Base-by-base conservation (phyloP, 2,113 vertebrate genomes). In the Canis aureus region DNA sequence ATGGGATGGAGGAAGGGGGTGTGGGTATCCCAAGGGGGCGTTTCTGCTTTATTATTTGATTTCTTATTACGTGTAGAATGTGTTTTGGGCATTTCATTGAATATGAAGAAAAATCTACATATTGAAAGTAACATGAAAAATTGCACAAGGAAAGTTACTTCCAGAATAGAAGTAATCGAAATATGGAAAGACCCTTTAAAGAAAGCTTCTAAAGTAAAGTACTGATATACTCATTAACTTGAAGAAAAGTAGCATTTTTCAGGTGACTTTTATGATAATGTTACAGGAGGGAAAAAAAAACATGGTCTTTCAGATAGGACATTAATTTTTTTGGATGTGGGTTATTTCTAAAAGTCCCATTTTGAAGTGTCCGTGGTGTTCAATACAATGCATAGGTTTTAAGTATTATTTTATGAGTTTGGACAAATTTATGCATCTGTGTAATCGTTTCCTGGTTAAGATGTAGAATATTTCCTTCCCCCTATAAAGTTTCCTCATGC, bases 51-150 rank as follows among this genome's bases (percentile, higher is more conserved):
- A 43, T 43, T 71, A 84, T 89, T 84, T 84, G 25, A 83, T 74
- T 92, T 92, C 32, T 60, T 80, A 29, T 35, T 83, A 62, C 11
- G 85, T 51, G 5, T 89, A 60, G 23, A 85, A 38, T 93, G 20
- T 91, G 5, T 55, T 96, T 97, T 93, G 38, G 49, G 32, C 89
- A 32, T 55, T 71, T 95, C 27, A 87, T 55, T 74, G 60, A 89
- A 57, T 4, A 49, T 82, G 93, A 73, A 76, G 16, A 17, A 74
- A 90, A 96, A 78, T 19, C 53, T 96, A 0, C 17, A 4, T 87
- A 64, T 66, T 79, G 25, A 82, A 95, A 73, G 80, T 93, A 67
- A 81, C 25, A 55, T 23, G 27, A 71, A 90, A 95, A 60, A 53
- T 88, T 71, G 11, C 29, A 59, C 80, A 85, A 80, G 53, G 59